These are phyloP conservation scores for Platalea minor DNA, from an alignment of 2,797 vertebrate genomes.

Conservation along the genomic window DNA sequence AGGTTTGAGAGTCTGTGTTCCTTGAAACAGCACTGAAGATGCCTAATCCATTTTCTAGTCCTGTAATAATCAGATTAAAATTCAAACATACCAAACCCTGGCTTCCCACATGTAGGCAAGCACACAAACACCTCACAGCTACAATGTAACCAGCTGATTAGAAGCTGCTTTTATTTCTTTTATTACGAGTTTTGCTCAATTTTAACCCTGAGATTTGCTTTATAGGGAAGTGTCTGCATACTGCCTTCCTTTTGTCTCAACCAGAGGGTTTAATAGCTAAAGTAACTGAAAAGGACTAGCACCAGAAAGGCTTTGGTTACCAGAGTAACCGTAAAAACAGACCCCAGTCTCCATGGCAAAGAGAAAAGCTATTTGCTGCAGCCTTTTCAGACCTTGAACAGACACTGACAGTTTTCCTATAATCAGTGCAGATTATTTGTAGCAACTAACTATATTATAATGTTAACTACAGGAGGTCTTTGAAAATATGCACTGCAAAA, in stretches of 20 bases:
- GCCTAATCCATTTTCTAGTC: not conserved
- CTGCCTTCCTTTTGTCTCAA: constrained; percentile 91
- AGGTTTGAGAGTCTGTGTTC: not conserved
- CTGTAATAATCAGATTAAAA: constrained; percentile 50
- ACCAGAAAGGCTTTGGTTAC: constrained; percentile 88
- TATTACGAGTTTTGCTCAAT: constrained; percentile 59
- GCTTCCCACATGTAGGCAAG: not conserved
- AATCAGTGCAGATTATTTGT: constrained; percentile 85
- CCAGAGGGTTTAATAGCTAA: constrained; percentile 88
- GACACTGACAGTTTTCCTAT: constrained; percentile 85
- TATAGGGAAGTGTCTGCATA: constrained; percentile 84
- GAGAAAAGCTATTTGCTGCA: constrained; percentile 87
- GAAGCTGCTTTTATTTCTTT: constrained; percentile 49
- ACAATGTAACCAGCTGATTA: not conserved
- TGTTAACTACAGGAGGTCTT: constrained; percentile 79
- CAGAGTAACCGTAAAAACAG: constrained; percentile 93
- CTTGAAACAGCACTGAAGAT: not conserved
- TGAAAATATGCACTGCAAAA: constrained; percentile 65
- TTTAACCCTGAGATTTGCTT: constrained; percentile 79
- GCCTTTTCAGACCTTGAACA: constrained; percentile 87
- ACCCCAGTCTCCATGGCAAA: constrained; percentile 92
- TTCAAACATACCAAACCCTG: not conserved
- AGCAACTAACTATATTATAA: constrained; percentile 84
- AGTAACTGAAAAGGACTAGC: constrained; percentile 86
- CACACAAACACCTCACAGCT: not conserved